Conservation (phyloP, 2,888 invertebrate genomes). For the Ophraella communa region DNA sequence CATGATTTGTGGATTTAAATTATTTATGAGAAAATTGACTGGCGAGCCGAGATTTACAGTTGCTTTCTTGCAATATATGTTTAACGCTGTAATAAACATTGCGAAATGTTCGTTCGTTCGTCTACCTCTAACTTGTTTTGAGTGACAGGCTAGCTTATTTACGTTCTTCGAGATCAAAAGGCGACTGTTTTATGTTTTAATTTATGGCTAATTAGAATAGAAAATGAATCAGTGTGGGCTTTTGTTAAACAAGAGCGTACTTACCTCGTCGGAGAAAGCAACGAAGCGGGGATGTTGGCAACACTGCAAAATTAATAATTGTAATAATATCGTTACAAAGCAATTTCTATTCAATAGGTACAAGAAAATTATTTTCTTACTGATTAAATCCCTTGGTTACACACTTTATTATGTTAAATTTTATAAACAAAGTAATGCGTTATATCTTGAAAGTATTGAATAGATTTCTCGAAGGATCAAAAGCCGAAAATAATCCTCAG, state of each 20-base stretch:
- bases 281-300: too few relatives aligned
- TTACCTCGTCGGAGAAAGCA: too few relatives aligned
- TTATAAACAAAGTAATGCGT: not conserved
- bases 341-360: too few relatives aligned
- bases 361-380: too few relatives aligned
- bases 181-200: conserved; percentile 56
- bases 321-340: too few relatives aligned
- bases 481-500: conserved; percentile 53
- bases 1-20: conserved; percentile 39
- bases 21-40: conserved; percentile 52
- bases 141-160: conserved; percentile 56
- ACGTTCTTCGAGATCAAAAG: conserved; percentile 55
- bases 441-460: not conserved
- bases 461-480: conserved; percentile 37
- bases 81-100: conserved; percentile 52
- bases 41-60: conserved; percentile 52
- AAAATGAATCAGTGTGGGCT: conserved; percentile 50
- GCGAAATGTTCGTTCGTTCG: conserved; percentile 52
- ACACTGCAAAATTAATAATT: too few relatives aligned
- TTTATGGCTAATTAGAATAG: conserved; percentile 56
- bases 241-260: conserved; percentile 41
- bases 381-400: too few relatives aligned
- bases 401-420: not conserved
- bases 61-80: conserved; percentile 51
- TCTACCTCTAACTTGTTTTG: conserved; percentile 53